phyloP scores from a whole-genome alignment of 1,140 invertebrate species.

The Adoxophyes honmai region DNA sequence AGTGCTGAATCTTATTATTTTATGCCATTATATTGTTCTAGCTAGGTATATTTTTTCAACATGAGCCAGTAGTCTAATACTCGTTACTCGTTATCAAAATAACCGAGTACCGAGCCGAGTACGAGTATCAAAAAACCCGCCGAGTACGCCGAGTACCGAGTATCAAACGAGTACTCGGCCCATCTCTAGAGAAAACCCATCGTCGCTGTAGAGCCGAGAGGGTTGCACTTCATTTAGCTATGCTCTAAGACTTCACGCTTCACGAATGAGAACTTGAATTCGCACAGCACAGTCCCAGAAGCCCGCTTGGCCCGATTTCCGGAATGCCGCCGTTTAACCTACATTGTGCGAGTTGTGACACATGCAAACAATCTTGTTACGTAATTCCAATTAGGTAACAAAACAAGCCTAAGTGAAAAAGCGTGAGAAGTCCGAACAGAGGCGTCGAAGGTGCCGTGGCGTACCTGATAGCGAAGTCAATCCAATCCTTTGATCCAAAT shows the following conservation, averaged over 20 bases:
- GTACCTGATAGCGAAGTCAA: slow-evolving; percentile 27
- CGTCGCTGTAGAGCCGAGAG: no score
- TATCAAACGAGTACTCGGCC: no score
- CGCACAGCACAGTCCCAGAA: slow-evolving; percentile 3
- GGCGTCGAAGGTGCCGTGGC: background rate
- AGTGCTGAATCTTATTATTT: no score
- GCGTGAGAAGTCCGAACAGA: background rate
- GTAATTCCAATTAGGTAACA: slow-evolving; percentile 14
- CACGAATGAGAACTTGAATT: slow-evolving; percentile 4
- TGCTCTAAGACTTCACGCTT: background rate
- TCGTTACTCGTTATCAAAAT: no score
- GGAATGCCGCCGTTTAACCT: slow-evolving; percentile 9
- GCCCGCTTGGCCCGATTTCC: slow-evolving; percentile 10
- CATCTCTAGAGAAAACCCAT: no score
- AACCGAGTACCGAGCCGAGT: no score
- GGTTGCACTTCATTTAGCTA: background rate
- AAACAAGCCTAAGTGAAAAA: background rate
- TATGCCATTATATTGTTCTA: no score
- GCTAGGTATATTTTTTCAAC: no score
- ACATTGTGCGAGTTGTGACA: slow-evolving; percentile 8
- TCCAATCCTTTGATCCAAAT: slow-evolving; percentile 43
- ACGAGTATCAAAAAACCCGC: no score
- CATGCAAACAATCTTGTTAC: slow-evolving; percentile 15
- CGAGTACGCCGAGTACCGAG: no score
- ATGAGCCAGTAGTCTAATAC: no score